phyloP scores from a whole-genome alignment of 2,113 vertebrate genomes.

The Apodemus sylvaticus region DNA sequence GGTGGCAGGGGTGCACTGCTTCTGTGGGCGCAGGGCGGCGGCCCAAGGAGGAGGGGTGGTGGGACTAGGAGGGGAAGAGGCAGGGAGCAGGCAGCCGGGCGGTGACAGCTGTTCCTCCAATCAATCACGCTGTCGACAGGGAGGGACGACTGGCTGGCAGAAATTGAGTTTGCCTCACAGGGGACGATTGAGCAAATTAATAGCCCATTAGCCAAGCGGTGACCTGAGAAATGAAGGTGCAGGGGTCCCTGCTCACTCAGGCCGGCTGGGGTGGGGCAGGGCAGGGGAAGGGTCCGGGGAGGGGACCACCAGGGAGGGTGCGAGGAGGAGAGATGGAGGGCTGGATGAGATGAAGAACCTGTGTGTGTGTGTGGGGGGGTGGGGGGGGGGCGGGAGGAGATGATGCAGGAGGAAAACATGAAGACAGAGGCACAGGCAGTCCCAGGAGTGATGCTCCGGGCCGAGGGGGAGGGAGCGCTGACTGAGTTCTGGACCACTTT shows the following conservation, averaged over 20 bases:
- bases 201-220: constrained; percentile 99
- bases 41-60: constrained; percentile 83
- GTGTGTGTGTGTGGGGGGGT: neutral
- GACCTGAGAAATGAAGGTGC: constrained; percentile 96
- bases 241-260: constrained; percentile 81
- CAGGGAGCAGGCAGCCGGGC: constrained; percentile 76
- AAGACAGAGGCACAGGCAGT: neutral
- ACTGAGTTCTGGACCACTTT: neutral
- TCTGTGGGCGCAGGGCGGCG: constrained; percentile 71
- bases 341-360: neutral
- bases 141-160: constrained; percentile 87
- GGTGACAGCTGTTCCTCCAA: constrained; percentile 97
- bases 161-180: constrained; percentile 97
- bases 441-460: neutral
- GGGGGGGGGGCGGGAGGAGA: neutral
- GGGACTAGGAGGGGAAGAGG: constrained; percentile 66
- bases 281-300: constrained; percentile 79
- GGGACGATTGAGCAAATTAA: constrained; percentile 99
- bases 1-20: constrained; percentile 73
- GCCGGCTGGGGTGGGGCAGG: constrained; percentile 82
- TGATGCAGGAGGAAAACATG: neutral
- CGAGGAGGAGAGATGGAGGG: constrained; percentile 42
- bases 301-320: constrained; percentile 71
- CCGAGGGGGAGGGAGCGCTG: neutral
- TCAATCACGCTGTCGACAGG: constrained; percentile 95